Evolutionary conservation across 2,797 vertebrate species (phyloP), one percentile per base, ranked within the genome.

Genomic region (Glossophaga mutica): DNA sequence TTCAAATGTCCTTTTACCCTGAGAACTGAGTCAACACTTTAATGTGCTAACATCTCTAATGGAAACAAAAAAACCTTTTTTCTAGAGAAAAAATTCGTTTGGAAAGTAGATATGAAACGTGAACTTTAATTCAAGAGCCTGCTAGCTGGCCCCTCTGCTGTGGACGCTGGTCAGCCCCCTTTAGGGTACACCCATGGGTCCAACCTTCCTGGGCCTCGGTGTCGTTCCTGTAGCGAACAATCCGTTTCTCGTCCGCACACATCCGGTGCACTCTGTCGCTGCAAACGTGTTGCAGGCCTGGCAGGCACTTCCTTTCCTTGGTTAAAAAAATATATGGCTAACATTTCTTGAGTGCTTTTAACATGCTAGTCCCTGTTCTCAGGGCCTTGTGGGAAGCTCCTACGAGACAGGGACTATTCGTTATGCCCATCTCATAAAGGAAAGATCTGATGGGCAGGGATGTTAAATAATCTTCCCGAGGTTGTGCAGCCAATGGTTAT

Each of bases 1-100:
- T 86, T 96, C 93, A 84, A 95, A 85, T 81, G 91, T 14, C 24
- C 29, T 97, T 85, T 77, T 24, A 62, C 67, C 26, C 46, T 87
- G 87, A 59, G 79, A 86, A 92, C 74, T 15, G 46, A 81, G 55
- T 39, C n/a, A 81, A 48, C 44, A 74, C 67, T 92, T 68, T 73
- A 68, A 81, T 44, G 18, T 88, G 42, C n/a, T 94, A 74, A 67
- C 19, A 84, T 52, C 74, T 90, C 85, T 92, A 85, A 79, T 37
- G 44, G 48, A 91, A 96, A 65, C 52, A 34, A n/a, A 84, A 91
- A 39, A 3, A 67, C 11, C n/a, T 57, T 81, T 88, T 48, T 62
- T 24, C 46, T 68, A 89, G n/a, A 42, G 50, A 73, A 70, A 94
- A n/a, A 68, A 59, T 57, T 81, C n/a, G 5, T 86, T 84, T 90